These are phyloP conservation scores for Metellina segmentata DNA, from an alignment of 2,888 invertebrate species.

Conservation along the genomic window DNA sequence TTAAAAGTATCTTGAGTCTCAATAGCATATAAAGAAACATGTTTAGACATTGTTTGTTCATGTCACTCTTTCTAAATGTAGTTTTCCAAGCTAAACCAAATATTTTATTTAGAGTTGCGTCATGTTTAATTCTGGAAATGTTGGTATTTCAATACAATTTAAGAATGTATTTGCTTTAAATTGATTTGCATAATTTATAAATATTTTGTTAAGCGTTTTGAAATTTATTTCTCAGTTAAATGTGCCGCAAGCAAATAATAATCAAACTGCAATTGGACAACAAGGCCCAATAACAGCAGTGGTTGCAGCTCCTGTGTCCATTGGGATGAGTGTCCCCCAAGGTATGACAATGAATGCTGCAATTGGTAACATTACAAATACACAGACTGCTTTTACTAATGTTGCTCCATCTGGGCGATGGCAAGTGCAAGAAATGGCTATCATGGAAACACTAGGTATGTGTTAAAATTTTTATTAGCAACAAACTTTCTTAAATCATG, in stretches of 20 bases:
- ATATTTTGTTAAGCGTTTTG: neutral
- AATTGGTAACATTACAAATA: conserved; percentile 59
- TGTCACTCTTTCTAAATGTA: no score
- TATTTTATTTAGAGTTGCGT: no score
- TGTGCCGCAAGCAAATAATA: conserved; percentile 57
- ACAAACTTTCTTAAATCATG: neutral
- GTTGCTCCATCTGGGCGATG: conserved; percentile 58
- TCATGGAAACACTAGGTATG: conserved; percentile 66
- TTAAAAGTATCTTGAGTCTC: no score
- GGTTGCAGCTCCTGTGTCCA: conserved; percentile 58
- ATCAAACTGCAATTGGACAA: conserved; percentile 38
- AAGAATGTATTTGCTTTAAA: no score
- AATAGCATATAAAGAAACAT: no score
- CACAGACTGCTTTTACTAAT: conserved; percentile 55
- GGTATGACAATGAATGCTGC: conserved; percentile 61
- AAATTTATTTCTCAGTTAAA: conserved; percentile 48
- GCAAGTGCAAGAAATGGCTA: conserved; percentile 74
- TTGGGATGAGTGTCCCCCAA: conserved; percentile 62
- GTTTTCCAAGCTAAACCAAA: no score
- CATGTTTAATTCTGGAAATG: no score
- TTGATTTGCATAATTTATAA: no score
- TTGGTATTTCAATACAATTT: no score
- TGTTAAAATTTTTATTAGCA: neutral
- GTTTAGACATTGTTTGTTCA: no score
- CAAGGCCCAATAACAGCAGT: conserved; percentile 48